Percentiles rank a stretch among this genome's conserved stretches.
Evolutionary conservation across 2,113 vertebrate genomes (phyloP).

Genomic region (Trogon melanurus): DNA sequence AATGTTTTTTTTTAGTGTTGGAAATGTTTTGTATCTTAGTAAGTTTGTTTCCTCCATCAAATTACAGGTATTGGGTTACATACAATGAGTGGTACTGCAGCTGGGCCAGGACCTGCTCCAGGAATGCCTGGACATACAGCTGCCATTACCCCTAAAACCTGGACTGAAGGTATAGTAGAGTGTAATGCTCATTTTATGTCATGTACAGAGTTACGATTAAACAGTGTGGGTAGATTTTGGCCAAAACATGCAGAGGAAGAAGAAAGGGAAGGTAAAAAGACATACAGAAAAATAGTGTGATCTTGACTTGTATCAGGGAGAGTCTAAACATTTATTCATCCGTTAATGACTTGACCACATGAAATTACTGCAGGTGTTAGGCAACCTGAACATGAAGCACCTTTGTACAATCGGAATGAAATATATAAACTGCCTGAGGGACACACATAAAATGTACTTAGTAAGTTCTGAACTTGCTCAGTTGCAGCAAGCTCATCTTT

Average conservation of each 20-base stretch:
- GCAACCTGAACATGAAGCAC: background rate
- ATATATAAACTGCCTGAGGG: background rate
- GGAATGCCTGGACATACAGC: conserved; percentile 78
- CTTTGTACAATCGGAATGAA: background rate
- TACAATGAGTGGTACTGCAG: conserved; percentile 74
- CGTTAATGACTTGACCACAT: background rate
- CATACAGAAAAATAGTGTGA: background rate
- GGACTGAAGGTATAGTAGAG: conserved; percentile 77
- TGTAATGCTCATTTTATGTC: background rate
- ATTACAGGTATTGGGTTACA: conserved; percentile 80
- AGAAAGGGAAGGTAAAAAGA: background rate
- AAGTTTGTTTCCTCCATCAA: background rate
- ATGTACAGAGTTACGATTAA: background rate
- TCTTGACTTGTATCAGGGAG: background rate
- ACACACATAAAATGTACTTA: background rate
- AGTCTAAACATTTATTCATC: background rate
- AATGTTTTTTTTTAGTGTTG: background rate
- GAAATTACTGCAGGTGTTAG: background rate
- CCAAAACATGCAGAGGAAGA: background rate
- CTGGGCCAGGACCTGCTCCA: conserved; percentile 75
- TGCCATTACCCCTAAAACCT: conserved; percentile 79
- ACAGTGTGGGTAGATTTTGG: background rate
- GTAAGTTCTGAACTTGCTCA: background rate
- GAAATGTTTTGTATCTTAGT: background rate
- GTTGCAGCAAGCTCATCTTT: background rate